Evolutionary conservation across 2,888 invertebrate genomes (phyloP).

Genomic region (Conchocele bisecta): DNA sequence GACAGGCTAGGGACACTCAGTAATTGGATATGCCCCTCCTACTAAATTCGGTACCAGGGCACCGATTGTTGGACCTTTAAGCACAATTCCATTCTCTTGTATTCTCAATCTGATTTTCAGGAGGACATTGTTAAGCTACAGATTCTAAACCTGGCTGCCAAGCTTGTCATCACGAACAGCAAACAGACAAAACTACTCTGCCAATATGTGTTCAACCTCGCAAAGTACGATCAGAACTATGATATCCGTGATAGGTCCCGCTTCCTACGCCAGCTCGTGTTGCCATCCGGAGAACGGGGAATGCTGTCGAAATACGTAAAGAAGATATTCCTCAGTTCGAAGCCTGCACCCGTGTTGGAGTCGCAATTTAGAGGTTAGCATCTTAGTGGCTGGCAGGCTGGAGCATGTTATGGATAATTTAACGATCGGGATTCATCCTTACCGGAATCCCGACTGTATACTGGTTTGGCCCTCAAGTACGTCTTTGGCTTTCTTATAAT

Average conservation of each 20-base stretch:
- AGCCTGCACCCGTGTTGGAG: conserved; percentile 95
- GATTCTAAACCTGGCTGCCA: conserved; percentile 96
- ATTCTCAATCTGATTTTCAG: conserved; percentile 83
- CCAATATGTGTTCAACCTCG: conserved; percentile 95
- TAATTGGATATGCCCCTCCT: too few relatives aligned
- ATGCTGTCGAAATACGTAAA: conserved; percentile 88
- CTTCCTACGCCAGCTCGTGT: conserved; percentile 92
- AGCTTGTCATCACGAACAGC: conserved; percentile 94
- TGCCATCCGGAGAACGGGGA: conserved; percentile 85
- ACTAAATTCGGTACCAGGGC: too few relatives aligned
- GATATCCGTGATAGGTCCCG: conserved; percentile 98
- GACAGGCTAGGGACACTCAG: too few relatives aligned
- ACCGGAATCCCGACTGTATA: too few relatives aligned
- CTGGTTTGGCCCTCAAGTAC: too few relatives aligned
- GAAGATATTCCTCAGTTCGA: conserved; percentile 93
- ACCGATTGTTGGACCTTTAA: too few relatives aligned
- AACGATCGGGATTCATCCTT: too few relatives aligned
- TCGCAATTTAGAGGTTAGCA: conserved; percentile 85
- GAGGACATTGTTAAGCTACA: conserved; percentile 98
- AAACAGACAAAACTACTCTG: conserved; percentile 93
- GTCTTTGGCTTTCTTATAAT: too few relatives aligned
- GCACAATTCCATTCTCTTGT: too few relatives aligned
- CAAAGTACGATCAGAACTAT: conserved; percentile 98
- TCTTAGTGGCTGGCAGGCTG: too few relatives aligned
- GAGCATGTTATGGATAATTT: too few relatives aligned